Conservation (phyloP, 2,797 vertebrate genomes). For the Cyclopterus lumpus region DNA sequence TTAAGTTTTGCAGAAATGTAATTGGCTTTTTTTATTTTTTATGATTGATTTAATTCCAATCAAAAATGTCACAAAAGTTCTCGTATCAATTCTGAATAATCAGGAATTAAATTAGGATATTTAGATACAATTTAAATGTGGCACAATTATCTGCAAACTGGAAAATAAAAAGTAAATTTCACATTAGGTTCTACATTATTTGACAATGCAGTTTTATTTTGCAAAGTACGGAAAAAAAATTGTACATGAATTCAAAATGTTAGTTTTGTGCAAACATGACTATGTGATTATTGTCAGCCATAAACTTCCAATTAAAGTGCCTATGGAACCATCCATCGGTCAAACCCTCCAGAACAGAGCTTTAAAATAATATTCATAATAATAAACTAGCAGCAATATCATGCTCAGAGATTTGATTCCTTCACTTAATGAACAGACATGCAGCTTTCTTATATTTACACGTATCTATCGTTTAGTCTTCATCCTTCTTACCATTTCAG, state of each 20-base stretch:
- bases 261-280: background rate
- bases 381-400: background rate
- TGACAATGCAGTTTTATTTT: background rate
- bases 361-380: too few relatives aligned
- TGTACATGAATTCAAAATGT: background rate
- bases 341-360: background rate
- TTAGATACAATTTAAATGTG: background rate
- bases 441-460: slow-evolving; percentile 12
- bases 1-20: background rate
- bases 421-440: slow-evolving; percentile 9
- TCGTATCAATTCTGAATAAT: background rate
- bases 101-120: background rate
- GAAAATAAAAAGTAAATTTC: background rate
- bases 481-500: slow-evolving; percentile 31
- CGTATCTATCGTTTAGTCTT: background rate
- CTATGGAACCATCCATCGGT: slow-evolving; percentile 9
- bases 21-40: too few relatives aligned
- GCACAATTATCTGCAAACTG: background rate
- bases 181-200: background rate
- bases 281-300: background rate
- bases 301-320: background rate
- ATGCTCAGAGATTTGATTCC: slow-evolving; percentile 14
- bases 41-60: background rate
- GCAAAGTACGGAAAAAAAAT: background rate
- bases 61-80: background rate